A percentile compares a stretch with the other conserved stretches of the same genome.
Evolutionary conservation across 2,888 invertebrate genomes (phyloP).

Genomic region (Pheosia tremula): DNA sequence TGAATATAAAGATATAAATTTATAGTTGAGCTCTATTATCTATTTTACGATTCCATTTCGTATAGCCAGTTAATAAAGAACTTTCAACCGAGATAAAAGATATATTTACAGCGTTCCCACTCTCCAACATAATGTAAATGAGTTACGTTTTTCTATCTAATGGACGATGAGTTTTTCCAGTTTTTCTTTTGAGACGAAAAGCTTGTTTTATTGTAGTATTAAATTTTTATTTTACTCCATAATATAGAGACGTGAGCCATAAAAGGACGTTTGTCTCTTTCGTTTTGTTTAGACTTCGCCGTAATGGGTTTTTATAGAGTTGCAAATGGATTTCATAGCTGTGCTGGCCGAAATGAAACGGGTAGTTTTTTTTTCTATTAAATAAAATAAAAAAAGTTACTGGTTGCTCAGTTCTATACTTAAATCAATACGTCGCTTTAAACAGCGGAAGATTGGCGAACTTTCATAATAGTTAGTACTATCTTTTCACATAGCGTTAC

Average conservation of each 20-base stretch:
- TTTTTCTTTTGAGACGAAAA: constrained; percentile 1
- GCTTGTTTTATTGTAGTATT: constrained; percentile 1
- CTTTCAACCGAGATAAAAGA: constrained; percentile 1
- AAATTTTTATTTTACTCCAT: constrained; percentile 2
- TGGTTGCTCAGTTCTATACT: not conserved
- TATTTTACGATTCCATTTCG: constrained; percentile 3
- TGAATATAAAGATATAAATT: constrained; percentile 1
- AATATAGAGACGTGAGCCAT: constrained; percentile 8
- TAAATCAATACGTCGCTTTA: not conserved
- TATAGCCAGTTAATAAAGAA: constrained; percentile 2
- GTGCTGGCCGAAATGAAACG: not conserved
- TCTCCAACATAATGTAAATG: constrained; percentile 1
- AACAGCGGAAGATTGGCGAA: no score
- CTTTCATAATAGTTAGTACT: no score
- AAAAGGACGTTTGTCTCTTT: not conserved
- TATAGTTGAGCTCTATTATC: not conserved
- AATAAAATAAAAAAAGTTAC: not conserved
- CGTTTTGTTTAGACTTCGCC: not conserved
- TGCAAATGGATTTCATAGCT: not conserved
- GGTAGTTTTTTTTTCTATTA: not conserved
- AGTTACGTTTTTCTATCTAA: constrained; percentile 2
- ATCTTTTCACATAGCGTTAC: no score
- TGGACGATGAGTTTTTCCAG: constrained; percentile 2
- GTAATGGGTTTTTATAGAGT: constrained; percentile 1
- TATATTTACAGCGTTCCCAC: not conserved